These are phyloP conservation scores for Candidula unifasciata DNA, from an alignment of 2,888 invertebrate species.

Conservation along the genomic window DNA sequence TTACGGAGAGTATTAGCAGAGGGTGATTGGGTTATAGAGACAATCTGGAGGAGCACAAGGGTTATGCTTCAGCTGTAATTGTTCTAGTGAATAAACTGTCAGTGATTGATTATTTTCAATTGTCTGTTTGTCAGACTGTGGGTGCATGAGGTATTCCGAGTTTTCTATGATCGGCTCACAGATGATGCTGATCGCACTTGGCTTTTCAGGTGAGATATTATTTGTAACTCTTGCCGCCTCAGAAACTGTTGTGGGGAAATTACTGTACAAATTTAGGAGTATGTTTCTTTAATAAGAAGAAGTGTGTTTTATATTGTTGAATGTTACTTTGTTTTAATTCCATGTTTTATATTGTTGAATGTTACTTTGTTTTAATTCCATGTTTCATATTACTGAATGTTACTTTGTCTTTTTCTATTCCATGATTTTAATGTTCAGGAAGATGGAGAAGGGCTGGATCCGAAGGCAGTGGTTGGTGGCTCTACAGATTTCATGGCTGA, in stretches of 20 bases:
- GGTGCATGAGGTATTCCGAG: conserved; percentile 82
- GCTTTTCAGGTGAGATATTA: conserved; percentile 82
- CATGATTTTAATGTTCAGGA: too few species aligned
- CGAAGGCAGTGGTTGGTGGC: too few species aligned
- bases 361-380: not conserved
- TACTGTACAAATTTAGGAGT: too few species aligned
- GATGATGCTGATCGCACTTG: conserved; percentile 85
- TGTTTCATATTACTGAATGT: not conserved
- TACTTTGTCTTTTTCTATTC: not conserved
- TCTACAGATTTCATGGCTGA: too few species aligned
- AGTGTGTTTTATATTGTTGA: not conserved
- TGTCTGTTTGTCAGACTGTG: conserved; percentile 82
- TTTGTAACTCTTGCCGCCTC: not conserved
- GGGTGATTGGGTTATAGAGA: too few species aligned
- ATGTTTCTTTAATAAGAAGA: not conserved
- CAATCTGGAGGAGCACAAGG: too few species aligned
- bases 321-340: not conserved
- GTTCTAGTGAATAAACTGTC: too few species aligned
- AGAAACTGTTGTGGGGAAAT: too few species aligned
- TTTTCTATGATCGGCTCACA: conserved; percentile 88
- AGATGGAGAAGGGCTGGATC: too few species aligned
- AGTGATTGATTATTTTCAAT: not conserved
- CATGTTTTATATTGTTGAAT: not conserved
- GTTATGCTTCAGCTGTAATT: too few species aligned
- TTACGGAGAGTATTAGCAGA: too few species aligned